Evolutionary conservation across 2,888 invertebrate genomes (phyloP).

Genomic region (Plagiodera versicolora): DNA sequence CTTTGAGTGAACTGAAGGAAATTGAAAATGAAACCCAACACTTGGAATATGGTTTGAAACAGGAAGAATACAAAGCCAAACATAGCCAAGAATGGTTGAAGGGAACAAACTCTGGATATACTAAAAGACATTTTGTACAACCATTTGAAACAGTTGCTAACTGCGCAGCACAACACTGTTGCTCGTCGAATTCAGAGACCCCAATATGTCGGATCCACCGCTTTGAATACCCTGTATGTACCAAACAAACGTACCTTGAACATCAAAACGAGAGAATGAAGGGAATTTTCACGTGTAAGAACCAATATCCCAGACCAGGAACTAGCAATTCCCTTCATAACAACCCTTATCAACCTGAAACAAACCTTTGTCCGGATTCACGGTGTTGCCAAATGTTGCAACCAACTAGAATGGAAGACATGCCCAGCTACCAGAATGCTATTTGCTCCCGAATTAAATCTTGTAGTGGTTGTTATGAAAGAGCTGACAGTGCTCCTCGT

Average conservation of each 20-base stretch:
- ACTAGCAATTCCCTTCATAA: background rate
- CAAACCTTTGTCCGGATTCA: background rate
- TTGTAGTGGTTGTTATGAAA: background rate
- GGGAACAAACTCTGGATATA: background rate
- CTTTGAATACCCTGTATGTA: background rate
- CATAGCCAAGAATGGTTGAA: slow-evolving; percentile 24
- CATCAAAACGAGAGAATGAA: background rate
- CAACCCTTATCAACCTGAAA: background rate
- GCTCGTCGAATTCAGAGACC: background rate
- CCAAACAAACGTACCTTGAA: background rate
- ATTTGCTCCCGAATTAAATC: background rate
- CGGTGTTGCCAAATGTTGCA: background rate
- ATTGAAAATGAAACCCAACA: slow-evolving; percentile 47
- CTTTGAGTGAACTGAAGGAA: slow-evolving; percentile 40
- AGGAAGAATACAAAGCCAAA: slow-evolving; percentile 38
- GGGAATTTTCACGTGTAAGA: background rate
- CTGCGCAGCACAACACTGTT: background rate
- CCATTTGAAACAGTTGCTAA: background rate
- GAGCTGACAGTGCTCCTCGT: background rate
- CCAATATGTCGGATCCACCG: background rate
- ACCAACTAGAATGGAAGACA: background rate
- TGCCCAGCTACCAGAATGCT: background rate
- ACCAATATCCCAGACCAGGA: background rate
- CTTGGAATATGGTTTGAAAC: slow-evolving; percentile 42
- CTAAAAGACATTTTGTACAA: background rate